Conservation (phyloP, 2,888 invertebrate species). For the Byasa hedistus region DNA sequence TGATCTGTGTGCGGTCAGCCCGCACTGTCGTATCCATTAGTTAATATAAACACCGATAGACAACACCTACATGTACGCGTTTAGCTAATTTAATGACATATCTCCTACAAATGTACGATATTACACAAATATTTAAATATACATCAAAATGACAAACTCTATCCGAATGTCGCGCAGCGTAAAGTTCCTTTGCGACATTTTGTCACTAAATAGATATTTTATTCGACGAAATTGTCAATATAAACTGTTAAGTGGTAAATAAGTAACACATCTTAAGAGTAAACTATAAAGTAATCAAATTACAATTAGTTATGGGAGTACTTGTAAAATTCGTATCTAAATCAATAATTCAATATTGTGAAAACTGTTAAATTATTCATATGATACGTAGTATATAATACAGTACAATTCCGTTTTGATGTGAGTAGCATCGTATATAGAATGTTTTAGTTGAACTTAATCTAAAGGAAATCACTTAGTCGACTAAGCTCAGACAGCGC, state of each 20-base stretch:
- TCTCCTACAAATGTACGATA: constrained; percentile 43
- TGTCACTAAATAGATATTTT: too few species aligned
- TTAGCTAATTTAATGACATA: constrained; percentile 46
- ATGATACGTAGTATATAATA: too few species aligned
- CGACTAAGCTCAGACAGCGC: constrained; percentile 24
- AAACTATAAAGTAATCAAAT: too few species aligned
- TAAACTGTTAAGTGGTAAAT: too few species aligned
- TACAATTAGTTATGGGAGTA: too few species aligned
- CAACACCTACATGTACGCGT: constrained; percentile 59
- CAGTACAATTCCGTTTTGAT: not conserved
- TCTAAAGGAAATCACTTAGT: constrained; percentile 17
- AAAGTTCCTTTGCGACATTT: too few species aligned
- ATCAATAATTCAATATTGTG: too few species aligned
- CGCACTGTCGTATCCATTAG: not conserved
- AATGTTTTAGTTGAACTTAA: constrained; percentile 4
- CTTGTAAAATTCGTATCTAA: too few species aligned
- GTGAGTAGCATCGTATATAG: not conserved
- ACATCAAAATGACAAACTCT: constrained; percentile 13
- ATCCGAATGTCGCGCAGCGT: not conserved
- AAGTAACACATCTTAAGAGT: too few species aligned
- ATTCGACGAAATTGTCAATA: too few species aligned
- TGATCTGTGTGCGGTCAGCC: not conserved
- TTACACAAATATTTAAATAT: constrained; percentile 24
- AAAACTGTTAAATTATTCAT: too few species aligned
- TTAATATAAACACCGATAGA: constrained; percentile 60